A percentile compares a stretch with the other conserved stretches of the same genome.
phyloP scores from a whole-genome alignment of 64 coral and sea anemone species.

The Exaiptasia diaphana region DNA sequence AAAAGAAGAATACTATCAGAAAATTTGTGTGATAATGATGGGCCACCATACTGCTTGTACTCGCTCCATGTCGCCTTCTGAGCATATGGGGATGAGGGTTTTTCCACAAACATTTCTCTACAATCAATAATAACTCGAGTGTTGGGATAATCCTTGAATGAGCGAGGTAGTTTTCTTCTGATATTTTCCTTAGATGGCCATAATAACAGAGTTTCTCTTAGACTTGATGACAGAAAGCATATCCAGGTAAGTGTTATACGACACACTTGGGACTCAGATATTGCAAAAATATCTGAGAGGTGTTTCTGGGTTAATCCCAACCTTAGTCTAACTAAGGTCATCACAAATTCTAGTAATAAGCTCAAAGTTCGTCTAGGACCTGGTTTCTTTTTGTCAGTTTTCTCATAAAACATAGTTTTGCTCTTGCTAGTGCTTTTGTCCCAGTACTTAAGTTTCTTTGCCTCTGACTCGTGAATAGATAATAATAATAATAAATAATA shows the following conservation, averaged over 20 bases:
- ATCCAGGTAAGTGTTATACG: constrained; percentile 41
- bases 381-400: constrained; percentile 22
- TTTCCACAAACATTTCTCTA: not conserved
- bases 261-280: constrained; percentile 32
- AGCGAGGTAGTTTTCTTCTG: constrained; percentile 22
- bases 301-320: constrained; percentile 45
- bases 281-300: constrained; percentile 39
- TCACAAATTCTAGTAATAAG: constrained; percentile 30
- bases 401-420: constrained; percentile 50
- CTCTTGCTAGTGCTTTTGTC: constrained; percentile 54
- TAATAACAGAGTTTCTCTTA: constrained; percentile 34
- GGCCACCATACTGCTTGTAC: not conserved
- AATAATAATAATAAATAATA: constrained; percentile 12
- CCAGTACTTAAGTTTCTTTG: constrained; percentile 52
- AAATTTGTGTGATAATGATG: too few relatives aligned
- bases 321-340: constrained; percentile 42
- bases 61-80: not conserved
- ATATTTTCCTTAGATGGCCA: constrained; percentile 47
- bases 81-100: not conserved
- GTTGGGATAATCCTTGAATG: constrained; percentile 30
- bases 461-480: constrained; percentile 1
- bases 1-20: too few relatives aligned
- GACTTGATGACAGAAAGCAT: constrained; percentile 36
- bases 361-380: constrained; percentile 26
- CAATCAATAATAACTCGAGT: not conserved